Percentiles rank a stretch among this genome's conserved stretches.
Evolutionary conservation across 2,113 vertebrate species (phyloP).

Genomic region (Anas platyrhynchos): DNA sequence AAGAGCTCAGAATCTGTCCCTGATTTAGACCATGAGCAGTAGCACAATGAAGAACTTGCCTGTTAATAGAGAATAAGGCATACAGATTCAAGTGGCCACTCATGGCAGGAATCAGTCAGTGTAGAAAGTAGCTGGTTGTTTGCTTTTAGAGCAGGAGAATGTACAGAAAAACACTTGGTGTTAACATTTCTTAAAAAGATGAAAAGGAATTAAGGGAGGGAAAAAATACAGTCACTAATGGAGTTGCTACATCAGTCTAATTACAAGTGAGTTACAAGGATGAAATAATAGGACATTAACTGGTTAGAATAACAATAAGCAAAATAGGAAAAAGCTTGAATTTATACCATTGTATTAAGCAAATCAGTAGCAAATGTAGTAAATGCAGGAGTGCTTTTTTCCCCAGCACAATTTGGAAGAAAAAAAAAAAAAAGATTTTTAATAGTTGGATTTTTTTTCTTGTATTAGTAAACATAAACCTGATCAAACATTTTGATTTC

Average conservation of each 20-base stretch:
- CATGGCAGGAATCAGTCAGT: neutral
- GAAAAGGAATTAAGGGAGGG: neutral
- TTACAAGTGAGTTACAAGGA: neutral
- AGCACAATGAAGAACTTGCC: neutral
- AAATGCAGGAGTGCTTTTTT: neutral
- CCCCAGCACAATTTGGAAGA: neutral
- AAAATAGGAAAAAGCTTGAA: neutral
- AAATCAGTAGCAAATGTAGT: neutral
- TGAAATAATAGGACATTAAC: neutral
- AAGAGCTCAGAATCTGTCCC: neutral
- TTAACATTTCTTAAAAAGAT: neutral
- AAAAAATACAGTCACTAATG: neutral
- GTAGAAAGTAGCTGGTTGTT: neutral
- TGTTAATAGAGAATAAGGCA: neutral
- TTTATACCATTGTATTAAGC: neutral
- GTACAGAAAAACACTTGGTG: neutral
- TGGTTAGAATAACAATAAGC: neutral
- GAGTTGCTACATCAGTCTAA: neutral
- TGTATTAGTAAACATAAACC: neutral
- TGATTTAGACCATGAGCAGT: neutral
- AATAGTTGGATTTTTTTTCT: neutral
- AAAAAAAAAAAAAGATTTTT: neutral
- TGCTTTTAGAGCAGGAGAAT: neutral
- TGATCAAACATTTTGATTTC: neutral
- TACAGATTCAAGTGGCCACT: neutral